Evolutionary conservation across 1,140 invertebrate species (phyloP), one percentile per base, ranked within the genome.

Genomic region (Halictus rubicundus): DNA sequence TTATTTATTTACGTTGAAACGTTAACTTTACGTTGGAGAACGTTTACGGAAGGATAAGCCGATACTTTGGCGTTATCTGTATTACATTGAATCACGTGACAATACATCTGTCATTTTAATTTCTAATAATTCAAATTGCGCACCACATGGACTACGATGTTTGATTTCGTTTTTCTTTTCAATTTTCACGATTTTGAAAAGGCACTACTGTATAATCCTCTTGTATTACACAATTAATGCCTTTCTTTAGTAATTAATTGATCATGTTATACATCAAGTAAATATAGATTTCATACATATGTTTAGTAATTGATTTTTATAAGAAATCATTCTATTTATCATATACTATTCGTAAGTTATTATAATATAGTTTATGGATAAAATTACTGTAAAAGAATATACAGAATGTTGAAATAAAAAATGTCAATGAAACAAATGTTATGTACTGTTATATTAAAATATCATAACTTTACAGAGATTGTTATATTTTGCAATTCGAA

Each of bases 401-500:
- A 70, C 37, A 46, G 1, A 8, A 27, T 12, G 10, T 49, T 52
- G 39, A 57, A 70, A 39, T 25, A 61, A 78, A 78, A 60, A 32
- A 68, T 27, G 39, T 14, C 39, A 25, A 68, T 2, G n/a, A 75
- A 59, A 68, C 37, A 8, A 68, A 60, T 60, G 46, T 23, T 69
- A 69, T 77, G 3, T 14, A 65, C 23, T 60, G 12, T 23, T 61
- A 21, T 46, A 60, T 69, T 6, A n/a, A 60, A 49, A n/a, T 49
- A 60, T 19, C 6, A 37, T 14, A 1, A 69, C 61, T 6, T 69
- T 76, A 46, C 65, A 57, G 14, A 9, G 19, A 39, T 21, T 52
- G 16, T 49, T 39, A 60, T 10, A 39, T 78, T 59, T 64, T 79
- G 27, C 49, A 60, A 49, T 42, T 84, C 84, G 88, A 88, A 92